Base-by-base conservation (phyloP, 1,140 invertebrate genomes). In the Drosophila athabasca region DNA sequence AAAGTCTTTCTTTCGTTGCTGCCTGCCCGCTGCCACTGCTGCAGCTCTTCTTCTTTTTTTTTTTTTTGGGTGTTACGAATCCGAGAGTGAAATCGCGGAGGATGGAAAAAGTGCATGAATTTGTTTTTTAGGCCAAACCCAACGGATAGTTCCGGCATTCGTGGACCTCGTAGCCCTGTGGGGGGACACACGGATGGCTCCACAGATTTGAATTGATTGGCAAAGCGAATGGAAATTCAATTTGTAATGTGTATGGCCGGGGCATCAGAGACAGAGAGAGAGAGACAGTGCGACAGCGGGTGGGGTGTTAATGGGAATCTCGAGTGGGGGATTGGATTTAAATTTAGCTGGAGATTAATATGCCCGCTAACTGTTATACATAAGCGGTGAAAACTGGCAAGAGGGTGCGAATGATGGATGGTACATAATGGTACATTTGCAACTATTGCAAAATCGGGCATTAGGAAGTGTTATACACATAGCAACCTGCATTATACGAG, bases 61-160 rank as follows among this genome's bases (percentile, higher is more conserved):
- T 68, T 66, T 69, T 70, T 78, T 83, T 44, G 67, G 74, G 78
- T 87, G 82, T 87, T 87, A 87, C 79, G 82, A 87, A 87, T 88
- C 82, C 83, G 80, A 87, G 82, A 87, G 82, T 87, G 82, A 87
- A 87, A 87, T 87, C 82, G 83, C 55, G 54, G 49, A 60, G 57
- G 65, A 72, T 82, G 61, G 61, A 85, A 85, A 82, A 85, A 87
- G 83, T 87, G 83, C 82, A 88, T 82, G 82, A 75, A 70, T 79
- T 68, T 77, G 51, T 66, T 69, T 76, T 83, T 84, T 84, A 76
- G 80, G 68, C 71, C 81, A 19, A 19, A 19, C 17, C 17, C 17
- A 85, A 17, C 46, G 54, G 52, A 68, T 76, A 87, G 82, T 87
- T 87, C 82, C 82, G 82, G 82, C 83, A 87, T 88, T 79, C 68